phyloP scores from a whole-genome alignment of 1,140 invertebrate genomes.

The Conus betulinus region DNA sequence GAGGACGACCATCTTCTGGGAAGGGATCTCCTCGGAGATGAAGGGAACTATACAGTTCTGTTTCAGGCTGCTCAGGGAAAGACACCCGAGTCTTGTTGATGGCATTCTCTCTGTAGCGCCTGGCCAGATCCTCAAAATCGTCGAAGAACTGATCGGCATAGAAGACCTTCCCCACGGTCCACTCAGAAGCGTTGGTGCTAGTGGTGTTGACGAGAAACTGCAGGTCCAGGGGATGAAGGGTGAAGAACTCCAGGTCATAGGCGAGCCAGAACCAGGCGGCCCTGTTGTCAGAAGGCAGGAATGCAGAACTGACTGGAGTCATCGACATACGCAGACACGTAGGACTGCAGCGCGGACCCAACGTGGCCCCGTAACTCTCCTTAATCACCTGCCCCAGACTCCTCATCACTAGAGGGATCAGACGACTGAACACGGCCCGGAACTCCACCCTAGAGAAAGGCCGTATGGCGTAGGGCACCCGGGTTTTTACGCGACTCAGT shows the following conservation, averaged over 20 bases:
- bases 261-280: conserved; percentile 61
- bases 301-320: conserved; percentile 66
- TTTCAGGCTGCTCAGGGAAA: conserved; percentile 40
- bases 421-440: conserved; percentile 52
- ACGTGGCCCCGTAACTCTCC: conserved; percentile 66
- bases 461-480: conserved; percentile 59
- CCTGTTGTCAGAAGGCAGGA: conserved; percentile 52
- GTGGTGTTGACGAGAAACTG: conserved; percentile 62
- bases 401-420: conserved; percentile 50
- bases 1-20: conserved; percentile 41
- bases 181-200: conserved; percentile 43
- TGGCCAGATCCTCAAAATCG: conserved; percentile 49
- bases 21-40: conserved; percentile 48
- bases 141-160: conserved; percentile 57
- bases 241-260: conserved; percentile 60
- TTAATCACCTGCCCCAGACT: conserved; percentile 54
- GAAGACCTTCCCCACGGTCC: conserved; percentile 53
- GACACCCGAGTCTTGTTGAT: conserved; percentile 56
- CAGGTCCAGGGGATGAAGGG: conserved; percentile 59
- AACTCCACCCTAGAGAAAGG: conserved; percentile 67
- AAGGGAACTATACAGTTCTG: conserved; percentile 50
- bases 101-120: conserved; percentile 40
- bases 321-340: conserved; percentile 62
- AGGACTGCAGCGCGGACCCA: conserved; percentile 55
- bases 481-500: conserved; percentile 52